A percentile compares a stretch with the other conserved stretches of the same genome.
These are phyloP conservation scores for Orussus abietinus DNA, from an alignment of 1,140 invertebrate species.

Conservation along the genomic window DNA sequence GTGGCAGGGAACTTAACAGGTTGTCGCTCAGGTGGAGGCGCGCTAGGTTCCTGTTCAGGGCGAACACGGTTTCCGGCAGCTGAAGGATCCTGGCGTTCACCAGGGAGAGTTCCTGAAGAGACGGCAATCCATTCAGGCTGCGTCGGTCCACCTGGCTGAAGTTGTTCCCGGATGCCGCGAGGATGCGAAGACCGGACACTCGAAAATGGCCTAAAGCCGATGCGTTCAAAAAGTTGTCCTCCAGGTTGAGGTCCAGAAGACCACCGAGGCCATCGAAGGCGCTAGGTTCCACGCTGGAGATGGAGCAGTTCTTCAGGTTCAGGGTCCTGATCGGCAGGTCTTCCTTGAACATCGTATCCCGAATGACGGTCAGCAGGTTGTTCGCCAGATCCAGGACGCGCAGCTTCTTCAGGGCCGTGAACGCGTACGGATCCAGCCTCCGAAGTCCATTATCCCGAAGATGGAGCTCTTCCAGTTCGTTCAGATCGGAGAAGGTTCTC, in stretches of 20 bases:
- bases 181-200: slow-evolving; percentile 66
- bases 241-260: slow-evolving; percentile 67
- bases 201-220: slow-evolving; percentile 64
- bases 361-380: slow-evolving; percentile 57
- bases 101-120: slow-evolving; percentile 67
- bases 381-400: slow-evolving; percentile 61
- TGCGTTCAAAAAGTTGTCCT: slow-evolving; percentile 68
- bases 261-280: slow-evolving; percentile 64
- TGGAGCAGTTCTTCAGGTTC: slow-evolving; percentile 61
- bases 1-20: slow-evolving; percentile 60
- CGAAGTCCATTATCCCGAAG: slow-evolving; percentile 59
- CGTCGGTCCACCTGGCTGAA: slow-evolving; percentile 65
- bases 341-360: slow-evolving; percentile 61
- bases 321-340: slow-evolving; percentile 57
- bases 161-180: slow-evolving; percentile 74
- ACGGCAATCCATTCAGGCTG: slow-evolving; percentile 69
- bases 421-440: slow-evolving; percentile 57
- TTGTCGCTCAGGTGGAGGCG: slow-evolving; percentile 71
- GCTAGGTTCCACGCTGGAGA: slow-evolving; percentile 59
- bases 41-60: slow-evolving; percentile 69
- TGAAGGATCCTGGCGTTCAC: slow-evolving; percentile 65
- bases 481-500: slow-evolving; percentile 66
- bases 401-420: slow-evolving; percentile 60
- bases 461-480: slow-evolving; percentile 65
- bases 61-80: slow-evolving; percentile 67